phyloP scores from a whole-genome alignment of 2,888 invertebrate genomes.

The Herminia tarsipennalis region DNA sequence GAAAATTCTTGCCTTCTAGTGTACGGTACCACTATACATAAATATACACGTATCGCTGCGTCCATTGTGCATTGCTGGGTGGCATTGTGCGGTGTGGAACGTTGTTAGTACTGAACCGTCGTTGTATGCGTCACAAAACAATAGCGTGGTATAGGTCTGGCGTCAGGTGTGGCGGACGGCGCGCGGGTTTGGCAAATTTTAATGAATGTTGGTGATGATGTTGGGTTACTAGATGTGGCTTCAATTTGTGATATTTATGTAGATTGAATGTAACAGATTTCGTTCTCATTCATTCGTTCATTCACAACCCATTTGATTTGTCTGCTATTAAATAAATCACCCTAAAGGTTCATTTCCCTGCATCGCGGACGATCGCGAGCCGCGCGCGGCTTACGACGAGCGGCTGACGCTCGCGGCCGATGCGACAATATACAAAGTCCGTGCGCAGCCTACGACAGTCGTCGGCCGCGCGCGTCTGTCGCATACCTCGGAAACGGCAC shows the following conservation, averaged over 20 bases:
- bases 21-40: background rate
- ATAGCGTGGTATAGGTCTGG: constrained; percentile 28
- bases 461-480: no score
- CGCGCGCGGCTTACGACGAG: no score
- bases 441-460: no score
- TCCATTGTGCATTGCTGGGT: constrained; percentile 15
- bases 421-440: no score
- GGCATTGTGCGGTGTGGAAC: constrained; percentile 2
- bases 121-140: constrained; percentile 48
- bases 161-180: constrained; percentile 59
- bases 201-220: constrained; percentile 69
- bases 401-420: no score
- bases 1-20: constrained; percentile 17
- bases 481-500: no score
- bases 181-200: constrained; percentile 61
- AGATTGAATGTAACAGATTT: no score
- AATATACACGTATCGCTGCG: background rate
- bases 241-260: background rate
- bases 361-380: no score
- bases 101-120: constrained; percentile 23
- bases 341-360: no score
- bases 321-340: no score
- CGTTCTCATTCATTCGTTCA: no score
- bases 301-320: no score
- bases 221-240: constrained; percentile 55